phyloP scores from a whole-genome alignment of 2,113 vertebrate genomes.

The Anguilla rostrata region DNA sequence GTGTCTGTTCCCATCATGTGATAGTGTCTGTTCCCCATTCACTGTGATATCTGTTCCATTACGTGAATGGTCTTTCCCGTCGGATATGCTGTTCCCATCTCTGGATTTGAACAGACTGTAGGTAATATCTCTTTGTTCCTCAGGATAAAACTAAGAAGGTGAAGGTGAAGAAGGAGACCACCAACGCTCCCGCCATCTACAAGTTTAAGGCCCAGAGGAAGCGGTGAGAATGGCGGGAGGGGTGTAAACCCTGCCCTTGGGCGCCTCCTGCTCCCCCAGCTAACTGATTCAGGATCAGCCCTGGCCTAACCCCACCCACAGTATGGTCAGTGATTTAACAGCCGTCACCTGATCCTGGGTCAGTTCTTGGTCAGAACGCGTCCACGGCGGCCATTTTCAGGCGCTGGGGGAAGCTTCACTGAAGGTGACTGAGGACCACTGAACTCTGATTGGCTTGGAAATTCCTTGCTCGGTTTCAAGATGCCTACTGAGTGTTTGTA shows the following conservation, averaged over 20 bases:
- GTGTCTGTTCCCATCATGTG: too few species aligned
- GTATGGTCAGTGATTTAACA: neutral
- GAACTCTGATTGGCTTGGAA: neutral
- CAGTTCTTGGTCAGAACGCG: neutral
- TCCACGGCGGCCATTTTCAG: neutral
- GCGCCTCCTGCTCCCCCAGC: neutral
- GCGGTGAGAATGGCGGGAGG: slow-evolving; percentile 62
- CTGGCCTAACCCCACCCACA: neutral
- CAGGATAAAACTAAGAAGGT: slow-evolving; percentile 89
- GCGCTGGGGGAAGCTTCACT: neutral
- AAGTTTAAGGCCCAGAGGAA: slow-evolving; percentile 87
- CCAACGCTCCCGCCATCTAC: slow-evolving; percentile 82
- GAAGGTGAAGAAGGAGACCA: slow-evolving; percentile 86
- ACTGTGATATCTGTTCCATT: too few species aligned
- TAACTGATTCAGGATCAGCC: neutral
- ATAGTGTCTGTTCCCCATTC: too few species aligned
- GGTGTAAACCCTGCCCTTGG: neutral
- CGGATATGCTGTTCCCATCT: too few species aligned
- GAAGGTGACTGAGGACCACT: neutral
- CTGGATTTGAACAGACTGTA: too few species aligned
- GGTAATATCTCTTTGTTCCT: too few species aligned
- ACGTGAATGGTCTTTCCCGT: too few species aligned
- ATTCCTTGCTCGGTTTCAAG: neutral
- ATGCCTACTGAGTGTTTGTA: neutral
- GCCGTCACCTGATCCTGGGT: neutral